Evolutionary conservation across 2,797 vertebrate genomes (phyloP), one percentile per base, ranked within the genome.

Genomic region (Tamandua tetradactyla): DNA sequence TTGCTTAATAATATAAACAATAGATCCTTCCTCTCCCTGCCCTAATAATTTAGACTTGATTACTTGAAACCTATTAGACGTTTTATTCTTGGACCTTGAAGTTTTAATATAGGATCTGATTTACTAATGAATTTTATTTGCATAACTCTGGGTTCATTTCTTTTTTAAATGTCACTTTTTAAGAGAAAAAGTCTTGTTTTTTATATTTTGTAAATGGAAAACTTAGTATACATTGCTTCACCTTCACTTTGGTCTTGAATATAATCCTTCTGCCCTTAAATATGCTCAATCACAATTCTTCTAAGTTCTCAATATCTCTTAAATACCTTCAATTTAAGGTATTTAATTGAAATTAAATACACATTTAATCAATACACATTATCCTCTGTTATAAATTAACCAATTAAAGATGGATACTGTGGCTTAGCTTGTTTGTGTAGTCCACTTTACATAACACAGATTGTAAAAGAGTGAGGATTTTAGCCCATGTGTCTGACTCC

Each of bases 141-240:
- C 20, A 78, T 81, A 89, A 75, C 62, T 80, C 87, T 79, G 32
- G 42, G 79, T 90, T 92, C 69, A 85, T 64, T 84, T 64, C 68
- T 69, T 83, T 79, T 64, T 79, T 17, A 82, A 89, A 13, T 59
- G 12, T 78, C 27, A 37, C 62, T 35, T 71, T 64, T 47, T 52
- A 59, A 59, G 55, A 72, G n/a, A 80, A 11, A 0, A 37, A 42
- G 87, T 40, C 42, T 57, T 47, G 44, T 83, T 90, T 85, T 68
- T 57, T 23, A 61, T 64, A 83, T 87, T 81, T 92, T 87, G 18
- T 57, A 94, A 10, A 81, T 52, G 10, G 57, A 10, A 17, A 78
- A 87, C 62, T 83, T 80, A 84, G 30, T 27, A 71, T 44, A 62
- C 42, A 85, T 79, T 91, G 27, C 49, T 88, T 69, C 40, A 40